Conservation (phyloP, 1,140 invertebrate genomes). For the Drosophila ananassae region DNA sequence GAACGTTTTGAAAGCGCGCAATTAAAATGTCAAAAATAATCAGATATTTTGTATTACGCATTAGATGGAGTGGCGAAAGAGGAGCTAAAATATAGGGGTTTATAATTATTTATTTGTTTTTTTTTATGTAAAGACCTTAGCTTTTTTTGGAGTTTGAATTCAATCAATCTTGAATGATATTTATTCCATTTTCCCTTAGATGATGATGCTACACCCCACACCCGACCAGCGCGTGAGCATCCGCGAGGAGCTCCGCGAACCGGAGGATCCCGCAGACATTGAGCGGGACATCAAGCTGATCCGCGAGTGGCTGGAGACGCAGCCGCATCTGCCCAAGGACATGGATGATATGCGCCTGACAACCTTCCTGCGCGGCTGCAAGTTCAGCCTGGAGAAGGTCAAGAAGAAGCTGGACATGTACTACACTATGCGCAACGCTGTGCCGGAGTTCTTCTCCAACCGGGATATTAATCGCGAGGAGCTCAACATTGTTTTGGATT, state of each 20-base stretch:
- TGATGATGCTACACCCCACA: conserved; percentile 90
- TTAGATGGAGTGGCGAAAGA: conserved; percentile 35
- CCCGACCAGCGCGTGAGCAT: conserved; percentile 90
- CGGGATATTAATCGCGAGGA: conserved; percentile 89
- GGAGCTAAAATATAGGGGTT: conserved; percentile 3
- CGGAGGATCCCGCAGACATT: conserved; percentile 86
- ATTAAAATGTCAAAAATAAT: conserved; percentile 69
- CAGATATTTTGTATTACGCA: conserved; percentile 24
- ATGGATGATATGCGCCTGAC: conserved; percentile 89
- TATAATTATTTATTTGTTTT: conserved; percentile 12
- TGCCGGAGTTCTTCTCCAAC: conserved; percentile 93
- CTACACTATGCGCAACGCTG: conserved; percentile 90
- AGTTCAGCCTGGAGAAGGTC: conserved; percentile 92
- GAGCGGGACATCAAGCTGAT: conserved; percentile 88
- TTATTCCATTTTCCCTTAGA: conserved; percentile 74
- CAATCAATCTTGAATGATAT: background rate
- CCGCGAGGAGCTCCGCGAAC: conserved; percentile 90
- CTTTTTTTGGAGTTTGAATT: background rate
- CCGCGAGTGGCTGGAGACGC: conserved; percentile 89
- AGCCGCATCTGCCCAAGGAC: conserved; percentile 88
- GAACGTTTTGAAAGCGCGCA: conserved; percentile 51
- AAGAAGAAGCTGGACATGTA: conserved; percentile 93
- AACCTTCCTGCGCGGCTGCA: conserved; percentile 92
- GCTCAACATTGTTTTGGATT: conserved; percentile 88
- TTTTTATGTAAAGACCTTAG: background rate